Percentiles rank a stretch among this genome's conserved stretches.
These are phyloP conservation scores for Etheostoma perlongum DNA, from an alignment of 2,797 vertebrate species.

Conservation along the genomic window DNA sequence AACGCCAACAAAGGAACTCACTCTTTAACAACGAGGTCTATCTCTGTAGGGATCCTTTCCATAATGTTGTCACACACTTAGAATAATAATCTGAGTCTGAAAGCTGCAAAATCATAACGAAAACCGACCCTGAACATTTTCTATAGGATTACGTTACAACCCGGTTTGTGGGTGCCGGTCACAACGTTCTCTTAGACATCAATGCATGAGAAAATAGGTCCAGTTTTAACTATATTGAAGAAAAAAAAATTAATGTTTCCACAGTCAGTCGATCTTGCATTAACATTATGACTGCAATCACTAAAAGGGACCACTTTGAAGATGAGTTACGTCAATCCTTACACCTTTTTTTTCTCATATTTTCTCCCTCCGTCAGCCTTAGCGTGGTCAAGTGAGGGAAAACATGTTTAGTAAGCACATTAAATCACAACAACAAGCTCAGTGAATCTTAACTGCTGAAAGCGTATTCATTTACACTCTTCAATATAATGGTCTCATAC, in stretches of 20 bases:
- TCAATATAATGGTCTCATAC: constrained; percentile 65
- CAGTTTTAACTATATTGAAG: too few relatives aligned
- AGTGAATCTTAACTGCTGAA: constrained; percentile 57
- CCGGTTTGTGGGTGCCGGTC: too few relatives aligned
- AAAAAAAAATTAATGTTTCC: constrained; percentile 3
- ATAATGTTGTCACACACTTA: too few relatives aligned
- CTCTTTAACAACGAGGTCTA: too few relatives aligned
- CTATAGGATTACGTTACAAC: too few relatives aligned
- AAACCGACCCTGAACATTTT: too few relatives aligned
- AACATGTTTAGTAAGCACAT: constrained; percentile 73
- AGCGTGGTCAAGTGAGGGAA: constrained; percentile 59
- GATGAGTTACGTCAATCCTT: constrained; percentile 57
- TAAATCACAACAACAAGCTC: constrained; percentile 74
- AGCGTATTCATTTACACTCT: constrained; percentile 71
- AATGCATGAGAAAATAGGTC: too few relatives aligned
- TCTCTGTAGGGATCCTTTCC: too few relatives aligned
- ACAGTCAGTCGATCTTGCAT: constrained; percentile 44
- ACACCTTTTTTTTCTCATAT: constrained; percentile 36
- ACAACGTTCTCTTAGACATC: too few relatives aligned
- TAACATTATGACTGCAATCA: constrained; percentile 60
- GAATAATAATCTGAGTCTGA: too few relatives aligned
- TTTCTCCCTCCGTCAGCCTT: constrained; percentile 46
- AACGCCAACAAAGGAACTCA: too few relatives aligned
- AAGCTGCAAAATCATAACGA: too few relatives aligned
- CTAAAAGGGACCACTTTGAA: constrained; percentile 65